Evolutionary conservation across 2,797 vertebrate species (phyloP).

Genomic region (Melanotaenia parkinsoni): DNA sequence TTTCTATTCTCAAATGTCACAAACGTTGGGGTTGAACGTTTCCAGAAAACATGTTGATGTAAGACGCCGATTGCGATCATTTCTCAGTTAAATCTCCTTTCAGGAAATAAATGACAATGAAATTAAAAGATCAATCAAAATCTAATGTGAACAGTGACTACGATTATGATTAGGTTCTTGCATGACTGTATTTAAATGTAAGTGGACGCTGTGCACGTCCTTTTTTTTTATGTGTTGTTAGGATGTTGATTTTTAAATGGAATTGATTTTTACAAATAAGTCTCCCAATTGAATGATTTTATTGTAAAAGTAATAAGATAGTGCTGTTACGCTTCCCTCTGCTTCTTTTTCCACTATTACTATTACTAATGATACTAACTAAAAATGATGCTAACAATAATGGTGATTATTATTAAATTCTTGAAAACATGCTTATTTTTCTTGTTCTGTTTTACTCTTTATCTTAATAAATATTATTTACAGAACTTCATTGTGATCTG

Average conservation of each 20-base stretch:
- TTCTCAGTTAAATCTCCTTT: slow-evolving; percentile 30
- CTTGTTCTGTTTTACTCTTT: neutral
- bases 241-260: neutral
- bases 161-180: neutral
- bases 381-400: slow-evolving; percentile 1
- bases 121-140: slow-evolving; percentile 12
- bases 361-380: too few species aligned
- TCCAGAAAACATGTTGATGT: slow-evolving; percentile 48
- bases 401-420: neutral
- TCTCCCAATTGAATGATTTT: too few species aligned
- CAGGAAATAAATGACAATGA: neutral
- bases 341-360: too few species aligned
- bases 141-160: neutral
- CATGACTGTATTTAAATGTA: neutral
- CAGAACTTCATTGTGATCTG: slow-evolving; percentile 9
- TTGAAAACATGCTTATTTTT: neutral
- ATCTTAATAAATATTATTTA: neutral
- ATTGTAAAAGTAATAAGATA: too few species aligned
- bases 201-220: neutral
- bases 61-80: slow-evolving; percentile 45
- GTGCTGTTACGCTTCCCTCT: too few species aligned
- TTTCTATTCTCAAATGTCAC: slow-evolving; percentile 64
- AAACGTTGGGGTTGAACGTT: slow-evolving; percentile 41
- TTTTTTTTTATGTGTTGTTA: neutral
- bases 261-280: neutral